These are phyloP conservation scores for Conomelus anceps DNA, from an alignment of 2,888 invertebrate species.

Conservation along the genomic window DNA sequence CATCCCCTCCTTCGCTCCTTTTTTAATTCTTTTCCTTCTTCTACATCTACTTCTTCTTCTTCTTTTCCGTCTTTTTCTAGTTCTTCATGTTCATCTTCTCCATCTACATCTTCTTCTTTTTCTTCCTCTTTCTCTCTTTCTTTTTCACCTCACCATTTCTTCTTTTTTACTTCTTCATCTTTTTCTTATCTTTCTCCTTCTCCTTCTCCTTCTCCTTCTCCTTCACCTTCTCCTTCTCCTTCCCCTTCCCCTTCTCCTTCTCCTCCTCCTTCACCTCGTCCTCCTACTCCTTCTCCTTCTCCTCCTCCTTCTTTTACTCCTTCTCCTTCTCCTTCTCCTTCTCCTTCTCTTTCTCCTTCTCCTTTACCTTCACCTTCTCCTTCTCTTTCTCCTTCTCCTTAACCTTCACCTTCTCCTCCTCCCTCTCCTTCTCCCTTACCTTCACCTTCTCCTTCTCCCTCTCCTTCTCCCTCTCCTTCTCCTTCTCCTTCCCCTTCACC, in stretches of 20 bases:
- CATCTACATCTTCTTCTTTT: not conserved
- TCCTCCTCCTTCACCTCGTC: not conserved
- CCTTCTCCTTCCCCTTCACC: not conserved
- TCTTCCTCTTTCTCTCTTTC: not conserved
- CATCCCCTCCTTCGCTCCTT: too few species aligned
- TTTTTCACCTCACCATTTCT: not conserved
- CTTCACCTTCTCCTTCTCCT: not conserved
- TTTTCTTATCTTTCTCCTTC: not conserved
- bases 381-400: not conserved
- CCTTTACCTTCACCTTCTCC: not conserved
- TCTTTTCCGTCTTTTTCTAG: not conserved
- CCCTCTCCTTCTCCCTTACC: too few species aligned
- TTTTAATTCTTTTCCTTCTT: too few species aligned
- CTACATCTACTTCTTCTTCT: not conserved
- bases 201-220: not conserved
- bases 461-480: not conserved
- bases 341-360: not conserved
- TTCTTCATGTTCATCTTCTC: not conserved
- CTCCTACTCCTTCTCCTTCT: not conserved
- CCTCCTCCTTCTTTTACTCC: not conserved
- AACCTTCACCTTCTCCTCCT: not conserved
- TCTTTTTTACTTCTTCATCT: not conserved
- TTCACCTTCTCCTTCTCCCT: too few species aligned
- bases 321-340: not conserved
- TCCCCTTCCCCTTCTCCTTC: not conserved